phyloP scores from a whole-genome alignment of 2,113 vertebrate genomes.

The Calypte anna region DNA sequence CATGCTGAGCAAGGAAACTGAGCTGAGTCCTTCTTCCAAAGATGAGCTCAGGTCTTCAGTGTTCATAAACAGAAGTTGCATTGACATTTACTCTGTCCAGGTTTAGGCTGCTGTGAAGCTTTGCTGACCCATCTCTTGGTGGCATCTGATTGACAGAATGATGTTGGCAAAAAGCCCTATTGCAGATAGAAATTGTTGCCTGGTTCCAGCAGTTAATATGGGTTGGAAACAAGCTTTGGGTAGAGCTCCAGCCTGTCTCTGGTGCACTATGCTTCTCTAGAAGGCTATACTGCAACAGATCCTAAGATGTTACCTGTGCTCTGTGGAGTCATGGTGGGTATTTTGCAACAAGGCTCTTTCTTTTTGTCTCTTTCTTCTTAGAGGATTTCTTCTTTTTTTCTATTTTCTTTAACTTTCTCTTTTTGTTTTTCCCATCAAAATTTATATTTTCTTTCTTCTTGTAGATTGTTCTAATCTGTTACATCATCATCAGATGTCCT shows the following conservation, averaged over 20 bases:
- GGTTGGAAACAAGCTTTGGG: not conserved
- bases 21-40: not conserved
- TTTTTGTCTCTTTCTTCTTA: not conserved
- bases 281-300: not conserved
- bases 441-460: not conserved
- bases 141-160: not conserved
- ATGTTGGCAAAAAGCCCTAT: not conserved
- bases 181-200: not conserved
- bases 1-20: not conserved
- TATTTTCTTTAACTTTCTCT: not conserved
- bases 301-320: not conserved
- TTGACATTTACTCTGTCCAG: not conserved
- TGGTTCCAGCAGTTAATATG: not conserved
- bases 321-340: not conserved
- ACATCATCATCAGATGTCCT: not conserved
- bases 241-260: not conserved
- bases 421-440: not conserved
- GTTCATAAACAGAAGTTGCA: not conserved
- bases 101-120: not conserved
- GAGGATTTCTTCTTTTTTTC: fast-evolving
- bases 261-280: not conserved
- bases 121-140: not conserved
- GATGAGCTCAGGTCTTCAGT: not conserved
- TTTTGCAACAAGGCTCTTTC: not conserved
- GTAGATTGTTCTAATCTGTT: fast-evolving